A percentile compares a stretch with the other conserved stretches of the same genome.
Conservation (phyloP, 2,888 invertebrate species). For the Thyatira batis region DNA sequence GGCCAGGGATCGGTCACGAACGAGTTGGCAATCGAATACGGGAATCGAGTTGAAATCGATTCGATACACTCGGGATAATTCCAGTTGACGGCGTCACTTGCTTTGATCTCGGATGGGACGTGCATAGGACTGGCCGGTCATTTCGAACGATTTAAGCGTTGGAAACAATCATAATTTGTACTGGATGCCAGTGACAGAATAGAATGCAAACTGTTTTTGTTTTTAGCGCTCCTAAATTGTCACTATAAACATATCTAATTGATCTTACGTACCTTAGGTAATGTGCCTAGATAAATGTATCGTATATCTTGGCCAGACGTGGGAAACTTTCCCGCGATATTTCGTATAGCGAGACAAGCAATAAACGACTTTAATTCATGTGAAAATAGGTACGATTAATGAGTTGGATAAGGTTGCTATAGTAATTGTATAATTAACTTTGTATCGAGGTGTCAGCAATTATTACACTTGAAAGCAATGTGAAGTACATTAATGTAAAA, state of each 20-base stretch:
- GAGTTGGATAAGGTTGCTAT: conserved; percentile 22
- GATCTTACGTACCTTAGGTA: conserved; percentile 29
- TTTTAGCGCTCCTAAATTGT: conserved; percentile 18
- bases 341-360: conserved; percentile 34
- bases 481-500: neutral
- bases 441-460: neutral
- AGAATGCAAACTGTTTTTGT: conserved; percentile 8
- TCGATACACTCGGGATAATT: conserved; percentile 51
- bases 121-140: conserved; percentile 13
- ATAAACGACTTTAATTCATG: conserved; percentile 25
- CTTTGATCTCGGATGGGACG: conserved; percentile 29
- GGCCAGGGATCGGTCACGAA: conserved; percentile 51
- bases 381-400: conserved; percentile 32
- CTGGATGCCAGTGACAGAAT: neutral
- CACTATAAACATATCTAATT: conserved; percentile 20
- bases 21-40: conserved; percentile 39
- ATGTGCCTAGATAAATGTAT: conserved; percentile 36
- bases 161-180: neutral
- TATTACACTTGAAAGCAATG: neutral
- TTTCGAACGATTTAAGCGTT: neutral
- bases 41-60: conserved; percentile 57
- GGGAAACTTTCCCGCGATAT: conserved; percentile 55
- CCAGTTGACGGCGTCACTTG: conserved; percentile 11
- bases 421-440: neutral
- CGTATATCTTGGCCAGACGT: conserved; percentile 31